Evolutionary conservation across 92 coral and sea anemone genomes (phyloP).

Genomic region (Palythoa heliodiscus): DNA sequence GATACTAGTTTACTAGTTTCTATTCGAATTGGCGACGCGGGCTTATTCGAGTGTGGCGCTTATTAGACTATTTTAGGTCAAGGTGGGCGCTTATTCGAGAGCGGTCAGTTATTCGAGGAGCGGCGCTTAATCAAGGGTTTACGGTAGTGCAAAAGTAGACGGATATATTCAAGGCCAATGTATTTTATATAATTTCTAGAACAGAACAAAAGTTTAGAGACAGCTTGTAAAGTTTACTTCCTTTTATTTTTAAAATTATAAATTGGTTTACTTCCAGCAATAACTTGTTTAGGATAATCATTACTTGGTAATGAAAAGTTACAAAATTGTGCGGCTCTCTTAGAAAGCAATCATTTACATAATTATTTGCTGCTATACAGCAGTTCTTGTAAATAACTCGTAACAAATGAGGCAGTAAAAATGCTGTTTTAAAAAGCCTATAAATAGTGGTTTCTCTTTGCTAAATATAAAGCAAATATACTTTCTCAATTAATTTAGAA

Average conservation of each 20-base stretch:
- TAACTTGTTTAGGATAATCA: not conserved
- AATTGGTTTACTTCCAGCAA: not conserved
- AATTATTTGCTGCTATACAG: not conserved
- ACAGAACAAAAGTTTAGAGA: not conserved
- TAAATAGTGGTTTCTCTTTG: not conserved
- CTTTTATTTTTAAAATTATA: not conserved
- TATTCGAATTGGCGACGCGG: too few species aligned
- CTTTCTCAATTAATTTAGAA: not conserved
- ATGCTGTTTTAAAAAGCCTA: not conserved
- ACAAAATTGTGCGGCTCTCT: conserved; percentile 1
- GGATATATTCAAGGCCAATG: too few species aligned
- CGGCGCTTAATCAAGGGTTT: too few species aligned
- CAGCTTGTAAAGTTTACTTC: not conserved
- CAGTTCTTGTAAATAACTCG: not conserved
- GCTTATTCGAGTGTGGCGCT: too few species aligned
- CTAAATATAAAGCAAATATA: not conserved
- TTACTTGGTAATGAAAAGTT: not conserved
- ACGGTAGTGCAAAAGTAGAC: too few species aligned
- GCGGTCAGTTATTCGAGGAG: too few species aligned
- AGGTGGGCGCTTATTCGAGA: too few species aligned
- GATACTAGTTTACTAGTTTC: too few species aligned
- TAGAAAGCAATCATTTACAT: not conserved
- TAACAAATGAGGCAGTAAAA: not conserved
- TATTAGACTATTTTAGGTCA: too few species aligned
- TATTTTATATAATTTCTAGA: not conserved